phyloP scores from a whole-genome alignment of 1,140 invertebrate genomes.

The Anthonomus grandis region DNA sequence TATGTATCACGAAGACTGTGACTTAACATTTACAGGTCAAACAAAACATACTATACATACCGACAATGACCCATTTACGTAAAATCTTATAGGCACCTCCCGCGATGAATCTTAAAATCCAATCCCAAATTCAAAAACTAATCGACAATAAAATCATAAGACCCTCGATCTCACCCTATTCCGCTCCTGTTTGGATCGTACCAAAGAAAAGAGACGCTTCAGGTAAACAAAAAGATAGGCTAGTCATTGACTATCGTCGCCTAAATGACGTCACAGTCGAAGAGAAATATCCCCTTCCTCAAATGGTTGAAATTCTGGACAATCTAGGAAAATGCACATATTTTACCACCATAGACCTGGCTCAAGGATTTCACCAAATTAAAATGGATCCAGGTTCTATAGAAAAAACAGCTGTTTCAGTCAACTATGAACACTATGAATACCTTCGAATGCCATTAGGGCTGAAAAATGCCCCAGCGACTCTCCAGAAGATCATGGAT shows the following conservation, averaged over 20 bases:
- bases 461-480: conserved; percentile 46
- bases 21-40: conserved; percentile 7
- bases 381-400: conserved; percentile 42
- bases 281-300: conserved; percentile 55
- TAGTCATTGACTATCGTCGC: conserved; percentile 48
- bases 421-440: conserved; percentile 42
- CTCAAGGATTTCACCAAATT: conserved; percentile 52
- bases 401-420: conserved; percentile 52
- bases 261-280: conserved; percentile 46
- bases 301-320: conserved; percentile 52
- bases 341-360: conserved; percentile 53
- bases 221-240: conserved; percentile 40
- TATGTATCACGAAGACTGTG: neutral
- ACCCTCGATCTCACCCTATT: conserved; percentile 39
- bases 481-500: conserved; percentile 51
- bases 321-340: conserved; percentile 48
- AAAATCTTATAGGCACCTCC: conserved; percentile 33
- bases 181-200: conserved; percentile 40
- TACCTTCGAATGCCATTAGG: conserved; percentile 50
- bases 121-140: conserved; percentile 36
- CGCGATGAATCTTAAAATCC: no score
- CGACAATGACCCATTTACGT: conserved; percentile 1
- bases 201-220: conserved; percentile 44
- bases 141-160: conserved; percentile 37
- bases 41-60: conserved; percentile 2